Base-by-base conservation (phyloP, 2,113 vertebrate genomes). In the Solenodon paradoxus region DNA sequence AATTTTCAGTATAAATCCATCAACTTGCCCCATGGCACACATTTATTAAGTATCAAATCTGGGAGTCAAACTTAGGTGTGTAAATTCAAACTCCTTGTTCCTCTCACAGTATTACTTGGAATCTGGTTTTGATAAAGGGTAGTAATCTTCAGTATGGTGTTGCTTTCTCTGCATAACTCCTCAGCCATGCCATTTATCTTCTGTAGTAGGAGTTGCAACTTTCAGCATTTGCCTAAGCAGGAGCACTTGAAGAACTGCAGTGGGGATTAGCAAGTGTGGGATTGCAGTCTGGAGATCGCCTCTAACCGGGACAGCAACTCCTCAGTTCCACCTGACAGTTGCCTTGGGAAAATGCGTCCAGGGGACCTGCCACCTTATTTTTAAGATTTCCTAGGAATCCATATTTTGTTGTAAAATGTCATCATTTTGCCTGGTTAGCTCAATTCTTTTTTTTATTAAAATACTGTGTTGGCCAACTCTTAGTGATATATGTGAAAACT, bases 381-480 rank as follows among this genome's bases (percentile, higher is more conserved):
- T 93, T 93, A n/a, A 93, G 42, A 93, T 94, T 92, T 89, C 66
- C 47, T 94, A 12, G 78, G 91, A 91, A 75, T 77, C 28, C 20
- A 82, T 5, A 64, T 86, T 86, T 86, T 71, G 19, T 59, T 47
- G 19, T 84, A 49, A 94, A 61, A 61, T 84, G 68, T 59, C 81
- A 81, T 42, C 45, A 55, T 92, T 89, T 93, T 96, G 85, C 20
- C 47, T 38, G 1, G 22, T 61, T 77, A 38, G 22, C 22, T 81
- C 55, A 68, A 66, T 20, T 59, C 90, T 96, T 94, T 17, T 59
- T 90, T 95, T 94, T 92, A 84, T 92, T 59, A 75, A 89, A 93
- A 88, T 38, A 90, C 77, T 59, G 13, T 91, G 35, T 55, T 82
- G 51, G 35, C 45, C 28, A 85, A 61, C 30, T 91, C n/a, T 88